Evolutionary conservation across 2,797 vertebrate species (phyloP).

Genomic region (Lagodon rhomboides): DNA sequence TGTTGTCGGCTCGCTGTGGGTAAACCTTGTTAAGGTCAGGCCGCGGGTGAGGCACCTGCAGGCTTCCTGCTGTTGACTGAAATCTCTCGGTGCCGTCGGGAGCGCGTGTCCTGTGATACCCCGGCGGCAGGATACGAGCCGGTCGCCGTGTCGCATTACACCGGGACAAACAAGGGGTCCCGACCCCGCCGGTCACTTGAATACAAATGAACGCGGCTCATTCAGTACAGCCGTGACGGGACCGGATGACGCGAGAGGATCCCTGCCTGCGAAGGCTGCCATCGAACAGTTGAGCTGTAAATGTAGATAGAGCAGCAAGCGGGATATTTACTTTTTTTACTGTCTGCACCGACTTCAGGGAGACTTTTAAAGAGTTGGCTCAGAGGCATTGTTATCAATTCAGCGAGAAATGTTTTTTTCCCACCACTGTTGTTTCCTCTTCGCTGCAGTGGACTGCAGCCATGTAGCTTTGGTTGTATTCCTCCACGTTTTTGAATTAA

Average conservation of each 20-base stretch:
- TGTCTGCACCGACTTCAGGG: slow-evolving; percentile 2
- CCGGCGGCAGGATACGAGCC: slow-evolving; percentile 51
- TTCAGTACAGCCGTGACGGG: slow-evolving; percentile 51
- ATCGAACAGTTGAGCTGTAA: background rate
- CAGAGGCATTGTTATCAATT: slow-evolving; percentile 8
- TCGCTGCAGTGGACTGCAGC: slow-evolving; percentile 2
- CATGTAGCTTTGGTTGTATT: slow-evolving; percentile 10
- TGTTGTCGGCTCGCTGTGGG: slow-evolving; percentile 64
- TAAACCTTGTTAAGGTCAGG: slow-evolving; percentile 83
- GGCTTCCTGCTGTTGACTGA: slow-evolving; percentile 70
- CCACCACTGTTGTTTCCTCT: background rate
- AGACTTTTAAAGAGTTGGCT: background rate
- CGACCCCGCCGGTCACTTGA: slow-evolving; percentile 69
- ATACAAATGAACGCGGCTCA: slow-evolving; percentile 67
- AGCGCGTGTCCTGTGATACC: slow-evolving; percentile 55
- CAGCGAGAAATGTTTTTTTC: slow-evolving; percentile 24
- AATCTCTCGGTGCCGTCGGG: slow-evolving; percentile 63
- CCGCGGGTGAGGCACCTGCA: slow-evolving; percentile 68
- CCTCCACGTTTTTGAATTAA: background rate
- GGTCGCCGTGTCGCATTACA: slow-evolving; percentile 73
- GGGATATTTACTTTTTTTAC: background rate
- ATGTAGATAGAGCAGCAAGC: background rate
- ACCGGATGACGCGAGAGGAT: slow-evolving; percentile 15
- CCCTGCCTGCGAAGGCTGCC: background rate
- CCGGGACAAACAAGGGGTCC: slow-evolving; percentile 66